Evolutionary conservation across 1,140 invertebrate species (phyloP).

Genomic region (Drosophila ercepeae): DNA sequence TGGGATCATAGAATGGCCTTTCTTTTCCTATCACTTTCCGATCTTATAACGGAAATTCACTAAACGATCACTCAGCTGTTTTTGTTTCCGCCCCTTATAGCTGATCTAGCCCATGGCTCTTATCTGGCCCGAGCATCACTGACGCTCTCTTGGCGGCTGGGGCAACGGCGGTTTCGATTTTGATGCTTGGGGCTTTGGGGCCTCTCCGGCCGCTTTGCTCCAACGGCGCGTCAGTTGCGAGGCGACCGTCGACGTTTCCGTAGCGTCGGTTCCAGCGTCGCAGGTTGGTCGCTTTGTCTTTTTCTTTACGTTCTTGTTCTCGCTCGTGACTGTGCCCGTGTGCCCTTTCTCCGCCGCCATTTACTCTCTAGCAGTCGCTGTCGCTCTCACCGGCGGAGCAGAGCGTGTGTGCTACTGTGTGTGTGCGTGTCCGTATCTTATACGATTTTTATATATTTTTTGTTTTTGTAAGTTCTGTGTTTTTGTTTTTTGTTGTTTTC

Average conservation of each 20-base stretch:
- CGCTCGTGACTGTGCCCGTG: neutral
- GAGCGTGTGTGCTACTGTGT: neutral
- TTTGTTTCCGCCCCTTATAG: neutral
- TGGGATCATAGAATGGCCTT: no score
- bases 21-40: no score
- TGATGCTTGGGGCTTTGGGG: constrained; percentile 11
- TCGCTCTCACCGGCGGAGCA: constrained; percentile 7
- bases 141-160: neutral
- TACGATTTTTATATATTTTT: neutral
- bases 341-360: neutral
- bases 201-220: constrained; percentile 17
- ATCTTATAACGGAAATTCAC: no score
- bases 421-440: neutral
- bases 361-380: neutral
- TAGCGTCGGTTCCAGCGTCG: constrained; percentile 40
- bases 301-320: constrained; percentile 16
- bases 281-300: constrained; percentile 29
- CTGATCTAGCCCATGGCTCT: neutral
- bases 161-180: neutral
- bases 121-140: neutral
- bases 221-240: constrained; percentile 56
- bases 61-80: no score
- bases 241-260: constrained; percentile 70
- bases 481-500: constrained; percentile 9
- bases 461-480: constrained; percentile 11